A percentile compares a stretch with the other conserved stretches of the same genome.
Evolutionary conservation across 2,797 vertebrate genomes (phyloP).

Genomic region (Tenualosa thibaudeaui): DNA sequence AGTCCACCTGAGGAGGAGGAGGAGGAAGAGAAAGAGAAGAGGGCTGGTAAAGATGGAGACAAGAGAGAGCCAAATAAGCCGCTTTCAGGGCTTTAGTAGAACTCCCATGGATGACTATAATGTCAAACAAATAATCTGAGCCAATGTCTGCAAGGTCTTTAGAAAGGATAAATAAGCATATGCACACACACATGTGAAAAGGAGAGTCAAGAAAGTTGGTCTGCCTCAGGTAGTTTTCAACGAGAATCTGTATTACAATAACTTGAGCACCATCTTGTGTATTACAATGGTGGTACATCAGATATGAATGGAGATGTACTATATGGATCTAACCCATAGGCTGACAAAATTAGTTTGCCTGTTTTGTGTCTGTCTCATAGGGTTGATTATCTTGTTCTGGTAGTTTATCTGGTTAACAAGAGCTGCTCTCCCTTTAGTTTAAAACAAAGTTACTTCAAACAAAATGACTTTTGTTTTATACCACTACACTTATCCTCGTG

Average conservation of each 20-base stretch:
- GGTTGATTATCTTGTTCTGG: no score
- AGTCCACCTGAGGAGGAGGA: constrained; percentile 82
- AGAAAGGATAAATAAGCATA: neutral
- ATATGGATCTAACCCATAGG: neutral
- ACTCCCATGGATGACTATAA: neutral
- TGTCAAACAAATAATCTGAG: neutral
- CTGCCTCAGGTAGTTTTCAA: neutral
- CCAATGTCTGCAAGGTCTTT: neutral
- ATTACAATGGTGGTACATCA: neutral
- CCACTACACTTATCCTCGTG: no score
- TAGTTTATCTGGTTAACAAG: no score
- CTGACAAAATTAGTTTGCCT: no score
- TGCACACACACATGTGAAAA: neutral
- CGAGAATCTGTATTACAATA: neutral
- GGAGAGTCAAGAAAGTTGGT: neutral
- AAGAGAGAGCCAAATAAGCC: neutral
- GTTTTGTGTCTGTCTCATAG: no score
- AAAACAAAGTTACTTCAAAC: no score
- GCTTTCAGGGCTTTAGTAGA: neutral
- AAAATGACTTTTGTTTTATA: no score
- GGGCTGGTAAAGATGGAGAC: neutral
- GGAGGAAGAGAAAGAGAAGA: neutral
- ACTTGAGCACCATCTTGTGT: constrained; percentile 12
- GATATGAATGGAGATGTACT: neutral
- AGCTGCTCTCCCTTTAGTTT: no score